Evolutionary conservation across 2,113 vertebrate genomes (phyloP).

Genomic region (Carassius gibelio): DNA sequence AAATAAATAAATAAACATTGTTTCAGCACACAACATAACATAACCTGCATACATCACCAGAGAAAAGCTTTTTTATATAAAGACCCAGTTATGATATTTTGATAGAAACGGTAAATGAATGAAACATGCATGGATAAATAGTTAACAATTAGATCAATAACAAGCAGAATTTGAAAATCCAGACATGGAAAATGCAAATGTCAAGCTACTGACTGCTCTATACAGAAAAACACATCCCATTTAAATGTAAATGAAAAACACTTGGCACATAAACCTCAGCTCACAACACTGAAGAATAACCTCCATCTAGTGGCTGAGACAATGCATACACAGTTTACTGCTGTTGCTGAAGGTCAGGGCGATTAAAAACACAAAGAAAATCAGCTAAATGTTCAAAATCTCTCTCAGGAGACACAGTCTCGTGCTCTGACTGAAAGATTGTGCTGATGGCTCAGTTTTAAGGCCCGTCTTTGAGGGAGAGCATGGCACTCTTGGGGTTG

Average conservation of each 20-base stretch:
- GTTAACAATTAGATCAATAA: not conserved
- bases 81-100: not conserved
- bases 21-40: too few relatives aligned
- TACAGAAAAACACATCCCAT: not conserved
- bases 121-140: not conserved
- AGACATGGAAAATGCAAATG: not conserved
- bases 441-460: constrained; percentile 25
- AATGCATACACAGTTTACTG: not conserved
- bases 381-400: constrained; percentile 20
- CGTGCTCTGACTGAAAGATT: not conserved
- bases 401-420: constrained; percentile 7
- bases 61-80: not conserved
- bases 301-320: constrained; percentile 22
- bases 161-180: not conserved
- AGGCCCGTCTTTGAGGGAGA: constrained; percentile 12
- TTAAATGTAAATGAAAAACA: constrained; percentile 11
- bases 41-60: not conserved
- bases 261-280: not conserved
- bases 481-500: constrained; percentile 27
- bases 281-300: not conserved
- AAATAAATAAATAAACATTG: too few relatives aligned
- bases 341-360: not conserved
- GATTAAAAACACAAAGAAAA: constrained; percentile 6
- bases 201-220: not conserved
- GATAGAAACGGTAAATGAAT: not conserved